These are phyloP conservation scores for Diorhabda elongata DNA, from an alignment of 1,140 invertebrate genomes.

Conservation along the genomic window DNA sequence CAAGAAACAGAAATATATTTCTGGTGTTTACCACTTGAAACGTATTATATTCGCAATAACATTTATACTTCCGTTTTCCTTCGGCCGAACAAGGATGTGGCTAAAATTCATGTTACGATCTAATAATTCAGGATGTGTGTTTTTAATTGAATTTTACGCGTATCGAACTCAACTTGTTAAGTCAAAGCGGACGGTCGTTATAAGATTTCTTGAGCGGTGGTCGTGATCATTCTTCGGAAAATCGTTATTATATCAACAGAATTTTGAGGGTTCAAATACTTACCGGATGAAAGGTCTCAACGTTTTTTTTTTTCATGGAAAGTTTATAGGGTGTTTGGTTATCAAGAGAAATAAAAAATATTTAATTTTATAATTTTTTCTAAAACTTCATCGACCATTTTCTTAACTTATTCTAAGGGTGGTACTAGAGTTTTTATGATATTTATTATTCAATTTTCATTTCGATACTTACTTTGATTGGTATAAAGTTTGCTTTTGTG, in stretches of 20 bases:
- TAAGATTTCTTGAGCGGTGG: conserved; percentile 1
- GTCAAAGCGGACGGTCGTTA: background rate
- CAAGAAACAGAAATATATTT: background rate
- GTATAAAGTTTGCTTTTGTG: too few relatives aligned
- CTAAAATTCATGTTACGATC: conserved; percentile 8
- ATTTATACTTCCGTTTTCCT: conserved; percentile 2
- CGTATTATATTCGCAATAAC: background rate
- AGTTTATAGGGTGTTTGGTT: too few relatives aligned
- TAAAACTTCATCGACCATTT: too few relatives aligned
- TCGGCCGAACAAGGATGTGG: conserved; percentile 10
- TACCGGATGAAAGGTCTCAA: background rate
- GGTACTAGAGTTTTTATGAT: too few relatives aligned
- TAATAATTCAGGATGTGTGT: conserved; percentile 9
- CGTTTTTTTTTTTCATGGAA: too few relatives aligned
- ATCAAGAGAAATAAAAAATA: too few relatives aligned
- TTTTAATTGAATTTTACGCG: conserved; percentile 16
- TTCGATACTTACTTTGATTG: too few relatives aligned
- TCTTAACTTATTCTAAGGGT: too few relatives aligned
- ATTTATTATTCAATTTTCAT: too few relatives aligned
- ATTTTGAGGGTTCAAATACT: background rate
- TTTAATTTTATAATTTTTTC: too few relatives aligned
- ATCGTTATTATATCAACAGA: conserved; percentile 1
- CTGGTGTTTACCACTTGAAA: background rate
- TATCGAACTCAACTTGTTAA: background rate
- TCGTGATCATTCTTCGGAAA: background rate